These are phyloP conservation scores for Drosophila macrospina DNA, from an alignment of 2,888 invertebrate genomes.

Conservation along the genomic window DNA sequence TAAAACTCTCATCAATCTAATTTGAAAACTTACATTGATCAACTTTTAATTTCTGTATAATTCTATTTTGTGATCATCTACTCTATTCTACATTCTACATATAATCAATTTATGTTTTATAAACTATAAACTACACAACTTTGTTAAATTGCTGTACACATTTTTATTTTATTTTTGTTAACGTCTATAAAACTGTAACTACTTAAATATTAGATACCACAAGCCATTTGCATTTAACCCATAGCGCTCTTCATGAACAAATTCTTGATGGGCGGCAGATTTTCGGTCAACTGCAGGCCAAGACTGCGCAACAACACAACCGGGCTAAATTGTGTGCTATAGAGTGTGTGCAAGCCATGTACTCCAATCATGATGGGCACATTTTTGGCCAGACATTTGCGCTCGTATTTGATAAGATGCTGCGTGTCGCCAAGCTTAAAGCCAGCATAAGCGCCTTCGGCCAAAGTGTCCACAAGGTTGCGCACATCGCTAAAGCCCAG, in stretches of 20 bases:
- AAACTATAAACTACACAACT: neutral
- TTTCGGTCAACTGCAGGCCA: slow-evolving; percentile 92
- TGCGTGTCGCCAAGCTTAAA: slow-evolving; percentile 89
- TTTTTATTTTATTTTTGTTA: slow-evolving; percentile 14
- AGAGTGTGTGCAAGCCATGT: slow-evolving; percentile 94
- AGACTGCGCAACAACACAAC: slow-evolving; percentile 92
- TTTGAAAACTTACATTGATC: no score
- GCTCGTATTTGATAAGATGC: slow-evolving; percentile 93
- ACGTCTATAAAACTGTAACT: slow-evolving; percentile 45
- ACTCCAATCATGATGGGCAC: slow-evolving; percentile 95
- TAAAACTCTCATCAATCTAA: no score
- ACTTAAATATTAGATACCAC: slow-evolving; percentile 40
- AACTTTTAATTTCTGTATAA: no score
- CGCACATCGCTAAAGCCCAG: slow-evolving; percentile 97
- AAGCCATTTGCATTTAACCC: slow-evolving; percentile 63
- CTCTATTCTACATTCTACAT: no score
- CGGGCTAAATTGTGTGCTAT: slow-evolving; percentile 90
- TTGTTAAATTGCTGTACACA: slow-evolving; percentile 16
- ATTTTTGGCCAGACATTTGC: slow-evolving; percentile 92
- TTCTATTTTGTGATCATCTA: no score
- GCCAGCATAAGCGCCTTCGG: slow-evolving; percentile 90
- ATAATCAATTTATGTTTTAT: neutral
- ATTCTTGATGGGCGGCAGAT: slow-evolving; percentile 90
- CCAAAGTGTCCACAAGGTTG: slow-evolving; percentile 89
- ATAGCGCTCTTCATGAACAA: slow-evolving; percentile 82